Percentiles rank a stretch among this genome's conserved stretches.
phyloP scores from a whole-genome alignment of 2,888 invertebrate species.

The Lamproptera curius region DNA sequence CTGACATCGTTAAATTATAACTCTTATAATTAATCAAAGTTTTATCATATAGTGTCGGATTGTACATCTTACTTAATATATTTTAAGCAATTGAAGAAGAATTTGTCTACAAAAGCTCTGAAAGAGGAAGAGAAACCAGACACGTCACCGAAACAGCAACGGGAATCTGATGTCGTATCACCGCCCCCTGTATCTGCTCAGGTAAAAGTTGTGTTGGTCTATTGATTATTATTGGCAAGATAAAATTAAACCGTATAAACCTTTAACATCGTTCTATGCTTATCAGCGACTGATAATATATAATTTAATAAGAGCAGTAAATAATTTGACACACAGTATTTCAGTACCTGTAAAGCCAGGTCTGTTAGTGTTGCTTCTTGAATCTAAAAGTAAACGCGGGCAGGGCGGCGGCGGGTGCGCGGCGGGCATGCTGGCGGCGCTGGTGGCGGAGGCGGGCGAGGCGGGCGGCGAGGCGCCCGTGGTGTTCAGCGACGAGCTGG shows the following conservation, averaged over 20 bases:
- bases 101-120: constrained; percentile 95
- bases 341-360: too few species aligned
- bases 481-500: constrained; percentile 91
- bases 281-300: too few species aligned
- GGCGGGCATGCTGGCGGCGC: constrained; percentile 98
- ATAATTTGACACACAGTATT: too few species aligned
- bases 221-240: background rate
- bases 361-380: too few species aligned
- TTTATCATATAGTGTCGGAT: too few species aligned
- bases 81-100: constrained; percentile 91
- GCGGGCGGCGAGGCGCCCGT: constrained; percentile 95
- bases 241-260: background rate
- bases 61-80: too few species aligned
- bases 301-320: too few species aligned
- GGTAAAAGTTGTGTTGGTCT: constrained; percentile 65
- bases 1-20: too few species aligned
- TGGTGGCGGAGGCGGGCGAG: constrained; percentile 95
- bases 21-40: too few species aligned
- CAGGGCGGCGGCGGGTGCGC: constrained; percentile 88
- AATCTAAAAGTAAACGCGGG: too few species aligned
- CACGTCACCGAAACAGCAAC: constrained; percentile 67
- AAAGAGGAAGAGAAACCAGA: constrained; percentile 83
- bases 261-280: background rate
- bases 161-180: constrained; percentile 72
- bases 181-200: constrained; percentile 79